Evolutionary conservation across 1,140 invertebrate species (phyloP).

Genomic region (Panagrolaimus sp.): DNA sequence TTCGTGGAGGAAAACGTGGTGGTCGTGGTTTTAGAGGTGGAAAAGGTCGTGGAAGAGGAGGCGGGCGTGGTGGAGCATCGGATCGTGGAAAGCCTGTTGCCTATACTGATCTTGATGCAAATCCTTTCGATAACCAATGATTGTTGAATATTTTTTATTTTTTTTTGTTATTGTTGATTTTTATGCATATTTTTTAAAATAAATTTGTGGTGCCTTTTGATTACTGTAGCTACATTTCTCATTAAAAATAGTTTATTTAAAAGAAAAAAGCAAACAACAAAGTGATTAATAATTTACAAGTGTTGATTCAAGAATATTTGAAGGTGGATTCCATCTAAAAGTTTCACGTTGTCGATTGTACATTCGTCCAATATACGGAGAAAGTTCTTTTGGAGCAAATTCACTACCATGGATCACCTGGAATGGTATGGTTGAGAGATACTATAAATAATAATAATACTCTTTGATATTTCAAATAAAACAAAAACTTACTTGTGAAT

Average conservation of each 20-base stretch:
- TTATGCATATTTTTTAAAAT: not conserved
- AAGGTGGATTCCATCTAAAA: not conserved
- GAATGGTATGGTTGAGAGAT: not conserved
- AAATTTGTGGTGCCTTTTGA: not conserved
- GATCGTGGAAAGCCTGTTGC: not conserved
- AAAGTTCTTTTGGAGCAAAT: not conserved
- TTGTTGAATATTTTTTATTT: not conserved
- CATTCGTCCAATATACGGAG: not conserved
- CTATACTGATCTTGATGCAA: slow-evolving; percentile 5
- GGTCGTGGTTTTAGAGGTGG: not conserved
- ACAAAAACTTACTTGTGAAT: not conserved
- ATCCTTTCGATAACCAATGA: not conserved
- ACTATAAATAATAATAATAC: too few relatives aligned
- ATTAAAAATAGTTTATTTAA: not conserved
- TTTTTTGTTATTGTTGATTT: not conserved
- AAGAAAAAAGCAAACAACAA: not conserved
- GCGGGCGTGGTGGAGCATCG: not conserved
- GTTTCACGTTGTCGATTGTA: not conserved
- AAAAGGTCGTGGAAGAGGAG: not conserved
- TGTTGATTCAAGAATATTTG: slow-evolving; percentile 11
- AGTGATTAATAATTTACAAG: not conserved
- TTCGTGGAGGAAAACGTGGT: not conserved
- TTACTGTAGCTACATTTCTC: not conserved
- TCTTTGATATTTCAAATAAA: not conserved
- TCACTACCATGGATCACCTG: not conserved